A percentile compares a stretch with the other conserved stretches of the same genome.
These are phyloP conservation scores for Muschampia plurimacula DNA, from an alignment of 2,888 invertebrate genomes.

Conservation along the genomic window DNA sequence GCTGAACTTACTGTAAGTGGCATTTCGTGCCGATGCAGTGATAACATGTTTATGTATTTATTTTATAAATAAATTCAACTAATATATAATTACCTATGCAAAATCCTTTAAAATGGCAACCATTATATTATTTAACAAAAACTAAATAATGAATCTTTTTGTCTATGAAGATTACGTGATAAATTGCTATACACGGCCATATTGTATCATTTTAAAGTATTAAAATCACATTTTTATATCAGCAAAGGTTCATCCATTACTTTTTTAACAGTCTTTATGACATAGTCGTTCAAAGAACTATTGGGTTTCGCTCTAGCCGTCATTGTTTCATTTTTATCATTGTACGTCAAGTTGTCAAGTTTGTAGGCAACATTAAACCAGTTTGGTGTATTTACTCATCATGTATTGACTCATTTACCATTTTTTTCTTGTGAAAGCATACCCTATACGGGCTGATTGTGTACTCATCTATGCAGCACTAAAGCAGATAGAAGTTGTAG, in stretches of 20 bases:
- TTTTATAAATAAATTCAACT: background rate
- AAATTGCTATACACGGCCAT: too few relatives aligned
- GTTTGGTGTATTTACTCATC: background rate
- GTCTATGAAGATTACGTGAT: background rate
- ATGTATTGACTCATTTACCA: background rate
- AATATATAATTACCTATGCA: background rate
- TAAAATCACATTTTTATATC: too few relatives aligned
- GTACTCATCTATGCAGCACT: too few relatives aligned
- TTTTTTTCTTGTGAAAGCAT: background rate
- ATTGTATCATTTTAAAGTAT: too few relatives aligned
- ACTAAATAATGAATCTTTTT: background rate
- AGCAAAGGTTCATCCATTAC: too few relatives aligned
- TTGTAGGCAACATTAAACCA: background rate
- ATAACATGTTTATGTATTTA: conserved; percentile 7
- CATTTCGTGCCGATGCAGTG: conserved; percentile 25
- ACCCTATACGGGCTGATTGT: too few relatives aligned
- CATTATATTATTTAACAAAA: background rate
- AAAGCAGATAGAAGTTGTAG: too few relatives aligned
- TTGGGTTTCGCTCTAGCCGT: background rate
- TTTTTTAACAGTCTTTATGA: too few relatives aligned
- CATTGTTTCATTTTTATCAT: background rate
- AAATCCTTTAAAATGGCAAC: background rate
- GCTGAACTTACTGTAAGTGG: conserved; percentile 31
- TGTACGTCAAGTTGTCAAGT: background rate
- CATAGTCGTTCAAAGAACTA: background rate